A percentile compares a stretch with the other conserved stretches of the same genome.
These are phyloP conservation scores for Fragum sueziense DNA, from an alignment of 2,888 invertebrate genomes.

Conservation along the genomic window DNA sequence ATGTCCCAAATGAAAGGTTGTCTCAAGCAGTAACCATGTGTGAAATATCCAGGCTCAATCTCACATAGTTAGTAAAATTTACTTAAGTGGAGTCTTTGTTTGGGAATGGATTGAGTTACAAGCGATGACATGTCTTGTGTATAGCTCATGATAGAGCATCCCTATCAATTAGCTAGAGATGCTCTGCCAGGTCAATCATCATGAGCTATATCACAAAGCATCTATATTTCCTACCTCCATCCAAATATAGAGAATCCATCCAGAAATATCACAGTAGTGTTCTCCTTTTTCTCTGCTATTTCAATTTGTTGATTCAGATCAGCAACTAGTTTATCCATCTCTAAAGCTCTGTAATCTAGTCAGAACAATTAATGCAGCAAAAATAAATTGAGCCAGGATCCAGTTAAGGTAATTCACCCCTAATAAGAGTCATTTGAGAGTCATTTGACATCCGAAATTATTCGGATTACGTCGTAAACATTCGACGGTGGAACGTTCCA, in stretches of 20 bases:
- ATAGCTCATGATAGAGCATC: too few relatives aligned
- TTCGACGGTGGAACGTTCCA: too few relatives aligned
- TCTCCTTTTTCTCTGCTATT: constrained; percentile 8
- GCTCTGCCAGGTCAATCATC: too few relatives aligned
- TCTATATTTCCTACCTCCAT: constrained; percentile 64
- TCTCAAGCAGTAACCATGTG: background rate
- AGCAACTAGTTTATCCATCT: constrained; percentile 72
- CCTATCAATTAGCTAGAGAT: too few relatives aligned
- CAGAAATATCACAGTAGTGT: constrained; percentile 59
- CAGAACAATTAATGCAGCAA: too few relatives aligned
- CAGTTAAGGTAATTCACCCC: too few relatives aligned
- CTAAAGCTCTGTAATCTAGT: constrained; percentile 68
- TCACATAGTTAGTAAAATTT: background rate
- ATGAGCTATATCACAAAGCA: too few relatives aligned
- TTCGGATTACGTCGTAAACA: too few relatives aligned
- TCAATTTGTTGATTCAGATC: constrained; percentile 62
- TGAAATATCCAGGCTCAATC: too few relatives aligned
- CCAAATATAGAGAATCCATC: constrained; percentile 75
- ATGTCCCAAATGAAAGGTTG: background rate
- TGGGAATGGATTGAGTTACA: background rate
- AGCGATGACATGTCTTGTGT: background rate
- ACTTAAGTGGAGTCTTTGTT: background rate
- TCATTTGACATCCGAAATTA: too few relatives aligned
- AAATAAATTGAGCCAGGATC: too few relatives aligned
- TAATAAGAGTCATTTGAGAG: too few relatives aligned